These are phyloP conservation scores for Sapayoa aenigma DNA, from an alignment of 2,113 vertebrate species.

Conservation along the genomic window DNA sequence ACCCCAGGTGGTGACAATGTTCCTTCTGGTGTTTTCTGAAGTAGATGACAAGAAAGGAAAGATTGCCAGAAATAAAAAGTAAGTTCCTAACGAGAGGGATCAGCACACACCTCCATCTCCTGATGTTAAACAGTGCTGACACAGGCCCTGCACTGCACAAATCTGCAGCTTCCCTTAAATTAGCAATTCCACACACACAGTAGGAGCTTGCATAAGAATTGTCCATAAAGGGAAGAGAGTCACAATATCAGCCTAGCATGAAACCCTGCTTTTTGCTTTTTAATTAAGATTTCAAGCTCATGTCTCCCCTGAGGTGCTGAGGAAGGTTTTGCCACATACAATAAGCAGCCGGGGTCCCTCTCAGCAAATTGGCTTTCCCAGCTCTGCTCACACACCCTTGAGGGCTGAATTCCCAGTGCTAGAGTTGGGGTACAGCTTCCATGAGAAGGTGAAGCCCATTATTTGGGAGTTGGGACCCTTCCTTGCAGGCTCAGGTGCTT, in stretches of 20 bases:
- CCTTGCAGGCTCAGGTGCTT: neutral
- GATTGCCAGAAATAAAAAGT: neutral
- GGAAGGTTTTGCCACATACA: neutral
- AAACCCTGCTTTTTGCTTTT: conserved; percentile 60
- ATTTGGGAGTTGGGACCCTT: neutral
- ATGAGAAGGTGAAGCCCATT: neutral
- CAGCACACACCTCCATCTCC: conserved; percentile 18
- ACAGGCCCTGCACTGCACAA: conserved; percentile 18
- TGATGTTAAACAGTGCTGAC: conserved; percentile 54
- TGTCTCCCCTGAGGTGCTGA: conserved; percentile 33
- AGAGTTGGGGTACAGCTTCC: neutral
- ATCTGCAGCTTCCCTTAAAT: conserved; percentile 51
- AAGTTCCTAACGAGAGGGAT: neutral
- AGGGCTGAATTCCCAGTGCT: neutral
- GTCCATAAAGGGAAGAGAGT: conserved; percentile 59
- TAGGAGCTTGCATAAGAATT: conserved; percentile 58
- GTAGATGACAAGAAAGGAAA: neutral
- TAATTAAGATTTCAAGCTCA: conserved; percentile 69
- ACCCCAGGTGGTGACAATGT: neutral
- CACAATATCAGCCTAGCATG: conserved; percentile 61
- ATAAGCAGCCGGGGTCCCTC: conserved; percentile 9
- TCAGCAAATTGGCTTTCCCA: conserved; percentile 14
- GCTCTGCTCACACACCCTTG: neutral
- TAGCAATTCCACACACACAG: conserved; percentile 66
- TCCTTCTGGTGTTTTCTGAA: conserved; percentile 12